Percentiles rank a stretch among this genome's conserved stretches.
These are phyloP conservation scores for Tretioscincus oriximinensis DNA, from an alignment of 2,113 vertebrate genomes.

Conservation along the genomic window DNA sequence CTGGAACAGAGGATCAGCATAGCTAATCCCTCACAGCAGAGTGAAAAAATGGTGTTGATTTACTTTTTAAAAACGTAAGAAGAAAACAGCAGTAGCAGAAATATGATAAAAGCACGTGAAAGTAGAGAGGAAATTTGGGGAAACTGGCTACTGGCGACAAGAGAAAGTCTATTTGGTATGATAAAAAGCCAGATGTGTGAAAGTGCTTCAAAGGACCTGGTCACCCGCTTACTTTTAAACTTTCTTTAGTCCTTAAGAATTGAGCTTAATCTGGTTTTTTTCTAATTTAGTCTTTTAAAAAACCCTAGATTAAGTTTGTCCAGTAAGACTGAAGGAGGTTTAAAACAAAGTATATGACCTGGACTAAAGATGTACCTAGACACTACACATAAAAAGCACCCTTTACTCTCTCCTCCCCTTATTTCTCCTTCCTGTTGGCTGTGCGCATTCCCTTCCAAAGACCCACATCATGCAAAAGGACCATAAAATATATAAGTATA, in stretches of 20 bases:
- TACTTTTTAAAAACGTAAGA: not conserved
- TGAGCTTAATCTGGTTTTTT: too few relatives aligned
- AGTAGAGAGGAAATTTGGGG: not conserved
- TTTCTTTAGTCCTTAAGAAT: too few relatives aligned
- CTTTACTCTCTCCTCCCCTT: not conserved
- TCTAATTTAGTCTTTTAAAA: too few relatives aligned
- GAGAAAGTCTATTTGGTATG: not conserved
- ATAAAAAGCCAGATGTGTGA: slow-evolving; percentile 1
- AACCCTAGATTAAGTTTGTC: too few relatives aligned
- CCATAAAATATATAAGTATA: not conserved
- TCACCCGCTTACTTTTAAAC: too few relatives aligned
- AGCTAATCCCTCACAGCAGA: not conserved
- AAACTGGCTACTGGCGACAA: not conserved
- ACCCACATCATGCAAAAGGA: not conserved
- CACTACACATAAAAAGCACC: not conserved
- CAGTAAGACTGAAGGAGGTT: too few relatives aligned
- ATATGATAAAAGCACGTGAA: not conserved
- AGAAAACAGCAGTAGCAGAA: not conserved
- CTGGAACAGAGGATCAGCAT: not conserved
- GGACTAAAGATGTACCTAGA: not conserved
- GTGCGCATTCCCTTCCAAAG: not conserved
- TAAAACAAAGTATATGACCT: too few relatives aligned
- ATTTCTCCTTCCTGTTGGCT: not conserved
- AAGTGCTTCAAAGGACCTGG: not conserved
- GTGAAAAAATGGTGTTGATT: not conserved